These are phyloP conservation scores for Phoenicopterus ruber DNA, from an alignment of 2,113 vertebrate species.

Conservation along the genomic window DNA sequence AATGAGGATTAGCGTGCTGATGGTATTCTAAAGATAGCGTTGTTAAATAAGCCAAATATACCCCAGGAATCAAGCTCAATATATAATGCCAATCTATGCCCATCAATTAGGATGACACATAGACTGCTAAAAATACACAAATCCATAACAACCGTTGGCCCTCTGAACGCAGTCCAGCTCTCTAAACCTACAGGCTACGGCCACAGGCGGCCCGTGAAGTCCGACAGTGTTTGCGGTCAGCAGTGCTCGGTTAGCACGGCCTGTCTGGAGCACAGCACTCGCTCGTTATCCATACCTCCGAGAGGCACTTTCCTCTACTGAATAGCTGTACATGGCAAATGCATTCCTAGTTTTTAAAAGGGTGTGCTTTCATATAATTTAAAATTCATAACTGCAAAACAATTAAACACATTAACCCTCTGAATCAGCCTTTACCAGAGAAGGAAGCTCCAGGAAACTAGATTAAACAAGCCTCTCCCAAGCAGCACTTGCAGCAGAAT, in stretches of 20 bases:
- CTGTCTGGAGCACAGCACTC: not conserved
- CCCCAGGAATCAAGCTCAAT: constrained; percentile 57
- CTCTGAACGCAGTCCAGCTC: not conserved
- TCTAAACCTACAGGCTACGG: not conserved
- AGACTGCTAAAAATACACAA: constrained; percentile 47
- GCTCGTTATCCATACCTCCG: not conserved
- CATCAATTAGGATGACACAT: constrained; percentile 48
- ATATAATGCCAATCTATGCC: constrained; percentile 41
- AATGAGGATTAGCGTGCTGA: constrained; percentile 64
- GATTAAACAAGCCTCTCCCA: not conserved
- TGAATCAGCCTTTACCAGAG: not conserved
- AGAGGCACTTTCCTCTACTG: not conserved
- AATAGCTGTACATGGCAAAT: not conserved
- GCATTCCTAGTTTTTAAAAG: not conserved
- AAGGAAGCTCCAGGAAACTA: not conserved
- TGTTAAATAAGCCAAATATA: constrained; percentile 68
- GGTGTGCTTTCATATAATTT: not conserved
- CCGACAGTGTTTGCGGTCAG: not conserved
- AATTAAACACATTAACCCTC: not conserved
- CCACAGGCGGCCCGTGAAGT: not conserved
- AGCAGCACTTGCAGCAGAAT: not conserved
- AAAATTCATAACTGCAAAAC: not conserved
- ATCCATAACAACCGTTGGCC: not conserved
- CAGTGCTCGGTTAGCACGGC: not conserved
- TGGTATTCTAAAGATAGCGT: constrained; percentile 63